Evolutionary conservation across 1,140 invertebrate genomes (phyloP), one percentile per base, ranked within the genome.

Genomic region (Lepidurus arcticus): DNA sequence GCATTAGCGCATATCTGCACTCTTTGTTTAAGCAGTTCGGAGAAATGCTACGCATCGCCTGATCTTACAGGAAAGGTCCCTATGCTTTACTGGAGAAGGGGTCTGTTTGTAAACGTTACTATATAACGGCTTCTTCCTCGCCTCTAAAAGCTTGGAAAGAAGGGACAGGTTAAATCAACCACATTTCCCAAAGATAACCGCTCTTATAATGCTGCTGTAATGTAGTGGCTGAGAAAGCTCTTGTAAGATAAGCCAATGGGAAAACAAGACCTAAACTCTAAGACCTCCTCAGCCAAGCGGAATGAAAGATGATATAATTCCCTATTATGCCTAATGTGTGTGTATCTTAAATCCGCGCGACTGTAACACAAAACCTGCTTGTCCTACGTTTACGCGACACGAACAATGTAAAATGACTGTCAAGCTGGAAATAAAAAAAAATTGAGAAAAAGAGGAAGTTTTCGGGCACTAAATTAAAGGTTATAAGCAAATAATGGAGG

Each of bases 401-500:
- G 2, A 34, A 34, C 26, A 34, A 34, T 34, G 34, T 65, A 65
- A 21, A 21, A n/a, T 13, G 21, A 65, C 53, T 65, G 4, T 21
- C 53, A 13, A n/a, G 16, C 16, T 65, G 4, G n/a, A 1, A 65
- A 65, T 5, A 34, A 26, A 26, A 1, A 65, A 65, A 13, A 34
- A 26, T 1, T 26, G 1, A 26, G 47, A 65, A 65, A 9, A n/a
- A 65, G n/a, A 11, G 53, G 53, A 65, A 65, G 53, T 21, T 65
- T 65, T 65, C 13, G 53, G 9, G 4, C 53, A 21, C 53, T 65
- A n/a, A 21, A 65, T 65, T 65, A 65, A 65, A 65, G 53, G 53
- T n/a, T 65, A 21, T 65, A 65, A 65, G 53, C 53, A 65, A 65
- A 65, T 65, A 65, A 65, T 65, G 53, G 21, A 65, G 53, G 53